phyloP scores from a whole-genome alignment of 2,888 invertebrate genomes.

The Orthonevra nobilis region DNA sequence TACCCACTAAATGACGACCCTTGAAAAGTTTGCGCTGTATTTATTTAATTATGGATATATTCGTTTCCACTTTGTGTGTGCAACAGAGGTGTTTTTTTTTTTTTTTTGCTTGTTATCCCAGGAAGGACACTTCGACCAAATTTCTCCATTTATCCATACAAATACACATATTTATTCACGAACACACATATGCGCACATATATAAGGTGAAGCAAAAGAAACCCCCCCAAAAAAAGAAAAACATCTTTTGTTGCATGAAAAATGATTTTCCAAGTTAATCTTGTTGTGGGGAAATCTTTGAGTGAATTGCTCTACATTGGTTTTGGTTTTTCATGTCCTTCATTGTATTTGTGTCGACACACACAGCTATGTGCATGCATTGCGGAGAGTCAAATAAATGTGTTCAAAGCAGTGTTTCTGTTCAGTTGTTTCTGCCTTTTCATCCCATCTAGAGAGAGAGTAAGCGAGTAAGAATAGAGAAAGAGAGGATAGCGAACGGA shows the following conservation, averaged over 20 bases:
- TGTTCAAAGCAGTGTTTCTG: not conserved
- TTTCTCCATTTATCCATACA: slow-evolving; percentile 11
- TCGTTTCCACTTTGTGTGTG: slow-evolving; percentile 22
- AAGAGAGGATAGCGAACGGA: not conserved
- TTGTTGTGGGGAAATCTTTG: slow-evolving; percentile 56
- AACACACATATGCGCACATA: not conserved
- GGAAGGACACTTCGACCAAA: slow-evolving; percentile 31
- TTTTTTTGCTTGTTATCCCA: not conserved
- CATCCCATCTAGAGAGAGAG: not conserved
- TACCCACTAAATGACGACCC: slow-evolving; percentile 50
- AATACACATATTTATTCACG: not conserved
- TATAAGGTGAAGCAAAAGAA: not conserved
- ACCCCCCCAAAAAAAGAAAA: slow-evolving; percentile 27
- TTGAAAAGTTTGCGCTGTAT: slow-evolving; percentile 42
- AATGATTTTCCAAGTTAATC: slow-evolving; percentile 58
- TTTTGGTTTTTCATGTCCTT: slow-evolving; percentile 2
- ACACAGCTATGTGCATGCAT: no score
- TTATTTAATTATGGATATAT: slow-evolving; percentile 52
- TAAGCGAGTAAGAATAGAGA: not conserved
- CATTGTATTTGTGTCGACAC: slow-evolving; percentile 29
- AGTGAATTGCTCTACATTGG: slow-evolving; percentile 54
- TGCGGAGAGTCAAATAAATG: slow-evolving; percentile 22
- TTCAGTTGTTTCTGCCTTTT: no score
- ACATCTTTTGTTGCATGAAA: slow-evolving; percentile 57
- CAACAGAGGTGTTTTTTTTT: no score